phyloP scores from a whole-genome alignment of 2,797 vertebrate species.

The Protonibea diacanthus region DNA sequence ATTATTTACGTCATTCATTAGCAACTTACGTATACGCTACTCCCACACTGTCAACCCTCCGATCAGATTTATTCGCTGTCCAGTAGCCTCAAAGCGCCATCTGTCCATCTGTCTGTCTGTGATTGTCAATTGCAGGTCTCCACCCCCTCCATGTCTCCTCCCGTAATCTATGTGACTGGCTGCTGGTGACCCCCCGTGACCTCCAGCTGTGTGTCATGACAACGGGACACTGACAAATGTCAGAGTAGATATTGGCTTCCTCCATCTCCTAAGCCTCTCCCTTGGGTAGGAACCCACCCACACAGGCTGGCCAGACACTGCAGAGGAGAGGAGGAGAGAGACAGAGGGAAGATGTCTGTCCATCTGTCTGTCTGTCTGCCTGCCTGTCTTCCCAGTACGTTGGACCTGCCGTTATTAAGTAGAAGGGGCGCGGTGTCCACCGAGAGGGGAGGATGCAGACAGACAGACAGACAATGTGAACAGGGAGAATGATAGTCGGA shows the following conservation, averaged over 20 bases:
- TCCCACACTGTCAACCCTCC: not conserved
- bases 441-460: constrained; percentile 36
- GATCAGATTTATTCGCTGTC: constrained; percentile 34
- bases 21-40: not conserved
- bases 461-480: constrained; percentile 32
- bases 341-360: constrained; percentile 35
- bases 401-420: constrained; percentile 55
- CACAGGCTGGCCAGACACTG: constrained; percentile 60
- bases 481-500: constrained; percentile 38
- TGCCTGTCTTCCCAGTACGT: constrained; percentile 30
- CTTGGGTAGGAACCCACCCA: constrained; percentile 70
- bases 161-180: constrained; percentile 75
- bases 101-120: constrained; percentile 44
- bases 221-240: constrained; percentile 81
- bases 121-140: constrained; percentile 47
- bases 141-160: constrained; percentile 52
- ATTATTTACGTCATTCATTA: constrained; percentile 16
- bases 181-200: constrained; percentile 70
- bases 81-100: constrained; percentile 34
- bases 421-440: constrained; percentile 61
- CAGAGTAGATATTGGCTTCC: constrained; percentile 79
- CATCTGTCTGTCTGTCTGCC: constrained; percentile 38
- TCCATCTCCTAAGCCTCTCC: constrained; percentile 69
- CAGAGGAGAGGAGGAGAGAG: constrained; percentile 39
- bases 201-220: constrained; percentile 79